phyloP scores from a whole-genome alignment of 2,113 vertebrate genomes.

The Neodon shergylaensis region DNA sequence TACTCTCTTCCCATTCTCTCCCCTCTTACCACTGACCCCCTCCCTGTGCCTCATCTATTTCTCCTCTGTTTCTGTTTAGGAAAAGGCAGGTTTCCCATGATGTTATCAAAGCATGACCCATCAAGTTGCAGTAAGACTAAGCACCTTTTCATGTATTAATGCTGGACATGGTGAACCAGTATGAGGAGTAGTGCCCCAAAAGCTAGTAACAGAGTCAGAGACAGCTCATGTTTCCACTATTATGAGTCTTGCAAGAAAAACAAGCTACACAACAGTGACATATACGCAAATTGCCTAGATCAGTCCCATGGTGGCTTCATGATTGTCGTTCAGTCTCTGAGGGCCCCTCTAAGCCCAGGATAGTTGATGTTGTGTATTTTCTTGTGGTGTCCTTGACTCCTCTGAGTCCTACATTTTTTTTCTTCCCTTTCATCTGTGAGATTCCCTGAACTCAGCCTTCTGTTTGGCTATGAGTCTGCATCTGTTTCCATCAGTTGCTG shows the following conservation, averaged over 20 bases:
- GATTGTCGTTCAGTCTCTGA: background rate
- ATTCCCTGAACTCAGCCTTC: background rate
- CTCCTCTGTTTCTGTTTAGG: background rate
- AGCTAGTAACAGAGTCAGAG: background rate
- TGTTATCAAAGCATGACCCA: background rate
- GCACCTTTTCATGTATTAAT: background rate
- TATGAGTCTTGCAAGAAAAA: background rate
- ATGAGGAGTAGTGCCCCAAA: background rate
- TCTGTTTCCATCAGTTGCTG: background rate
- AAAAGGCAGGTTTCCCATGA: background rate
- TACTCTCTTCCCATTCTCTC: background rate
- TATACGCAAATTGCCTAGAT: background rate
- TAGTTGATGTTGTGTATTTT: background rate
- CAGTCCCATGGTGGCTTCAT: background rate
- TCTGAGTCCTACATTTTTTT: background rate
- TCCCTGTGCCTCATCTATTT: background rate
- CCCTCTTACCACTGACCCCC: background rate
- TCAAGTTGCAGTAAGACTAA: background rate
- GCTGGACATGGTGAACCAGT: background rate
- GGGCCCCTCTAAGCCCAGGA: background rate
- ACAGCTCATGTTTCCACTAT: background rate
- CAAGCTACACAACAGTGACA: background rate
- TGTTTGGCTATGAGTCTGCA: background rate
- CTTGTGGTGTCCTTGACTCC: background rate
- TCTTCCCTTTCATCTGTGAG: background rate